phyloP scores from a whole-genome alignment of 2,113 vertebrate species.

The Chionodraco myersi region DNA sequence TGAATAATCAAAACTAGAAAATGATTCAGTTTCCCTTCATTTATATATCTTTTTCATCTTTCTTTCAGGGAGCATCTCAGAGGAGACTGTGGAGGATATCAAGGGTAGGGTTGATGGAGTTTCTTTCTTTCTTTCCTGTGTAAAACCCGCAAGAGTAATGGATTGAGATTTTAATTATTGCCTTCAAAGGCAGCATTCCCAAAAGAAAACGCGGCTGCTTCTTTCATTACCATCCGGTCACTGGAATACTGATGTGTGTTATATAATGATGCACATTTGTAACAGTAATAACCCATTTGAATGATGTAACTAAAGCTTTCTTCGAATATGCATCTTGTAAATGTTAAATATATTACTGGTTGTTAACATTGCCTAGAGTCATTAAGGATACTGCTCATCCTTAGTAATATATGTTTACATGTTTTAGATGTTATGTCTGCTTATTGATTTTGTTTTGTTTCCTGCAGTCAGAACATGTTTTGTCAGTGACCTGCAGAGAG shows the following conservation, averaged over 20 bases:
- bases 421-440: not conserved
- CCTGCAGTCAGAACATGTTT: slow-evolving; percentile 93
- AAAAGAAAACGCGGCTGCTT: not conserved
- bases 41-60: slow-evolving; percentile 20
- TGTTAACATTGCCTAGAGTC: not conserved
- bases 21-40: slow-evolving; percentile 3
- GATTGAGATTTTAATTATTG: not conserved
- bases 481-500: slow-evolving; percentile 94
- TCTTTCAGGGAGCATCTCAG: slow-evolving; percentile 88
- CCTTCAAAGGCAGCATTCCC: slow-evolving; percentile 1
- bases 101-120: slow-evolving; percentile 86
- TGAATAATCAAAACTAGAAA: not conserved
- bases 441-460: slow-evolving; percentile 15
- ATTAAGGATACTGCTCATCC: not conserved
- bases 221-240: not conserved
- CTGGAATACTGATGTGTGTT: not conserved
- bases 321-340: not conserved
- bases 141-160: not conserved
- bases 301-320: not conserved
- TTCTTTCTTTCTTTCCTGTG: not conserved
- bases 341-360: not conserved
- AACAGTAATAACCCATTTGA: not conserved
- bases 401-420: not conserved
- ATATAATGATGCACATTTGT: not conserved
- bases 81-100: slow-evolving; percentile 96